A percentile compares a stretch with the other conserved stretches of the same genome.
Evolutionary conservation across 2,113 vertebrate species (phyloP).

Genomic region (Bothrops jararaca): DNA sequence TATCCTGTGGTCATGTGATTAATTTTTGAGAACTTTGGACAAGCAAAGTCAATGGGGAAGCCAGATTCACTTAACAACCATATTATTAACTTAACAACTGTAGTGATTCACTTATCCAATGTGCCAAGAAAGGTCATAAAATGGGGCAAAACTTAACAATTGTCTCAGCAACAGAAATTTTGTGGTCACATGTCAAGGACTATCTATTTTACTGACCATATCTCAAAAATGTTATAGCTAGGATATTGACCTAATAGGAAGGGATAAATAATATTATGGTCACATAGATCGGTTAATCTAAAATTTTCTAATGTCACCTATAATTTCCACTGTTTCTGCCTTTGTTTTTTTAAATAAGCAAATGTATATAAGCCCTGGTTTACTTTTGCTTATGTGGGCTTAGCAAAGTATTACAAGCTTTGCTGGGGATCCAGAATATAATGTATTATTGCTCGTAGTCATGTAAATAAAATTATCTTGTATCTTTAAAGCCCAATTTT

Average conservation of each 20-base stretch:
- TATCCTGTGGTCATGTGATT: no score
- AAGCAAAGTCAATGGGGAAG: no score
- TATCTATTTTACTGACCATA: not conserved
- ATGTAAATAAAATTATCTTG: no score
- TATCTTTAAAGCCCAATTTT: not conserved
- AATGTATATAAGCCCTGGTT: not conserved
- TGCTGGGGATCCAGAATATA: not conserved
- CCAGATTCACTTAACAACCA: no score
- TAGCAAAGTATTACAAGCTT: not conserved
- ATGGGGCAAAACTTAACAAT: no score
- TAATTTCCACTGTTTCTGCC: not conserved
- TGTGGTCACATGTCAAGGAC: not conserved
- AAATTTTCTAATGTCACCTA: not conserved
- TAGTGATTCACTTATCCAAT: no score
- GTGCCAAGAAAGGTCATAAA: no score
- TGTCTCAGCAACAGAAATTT: not conserved
- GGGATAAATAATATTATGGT: not conserved
- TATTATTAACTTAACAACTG: no score
- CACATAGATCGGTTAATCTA: not conserved
- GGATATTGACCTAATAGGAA: not conserved
- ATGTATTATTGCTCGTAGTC: not conserved
- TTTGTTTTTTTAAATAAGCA: not conserved
- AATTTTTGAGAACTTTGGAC: no score
- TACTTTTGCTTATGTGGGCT: not conserved
- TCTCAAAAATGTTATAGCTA: not conserved